Percentiles rank a stretch among this genome's conserved stretches.
phyloP scores from a whole-genome alignment of 2,113 vertebrate genomes.

The Bos javanicus region DNA sequence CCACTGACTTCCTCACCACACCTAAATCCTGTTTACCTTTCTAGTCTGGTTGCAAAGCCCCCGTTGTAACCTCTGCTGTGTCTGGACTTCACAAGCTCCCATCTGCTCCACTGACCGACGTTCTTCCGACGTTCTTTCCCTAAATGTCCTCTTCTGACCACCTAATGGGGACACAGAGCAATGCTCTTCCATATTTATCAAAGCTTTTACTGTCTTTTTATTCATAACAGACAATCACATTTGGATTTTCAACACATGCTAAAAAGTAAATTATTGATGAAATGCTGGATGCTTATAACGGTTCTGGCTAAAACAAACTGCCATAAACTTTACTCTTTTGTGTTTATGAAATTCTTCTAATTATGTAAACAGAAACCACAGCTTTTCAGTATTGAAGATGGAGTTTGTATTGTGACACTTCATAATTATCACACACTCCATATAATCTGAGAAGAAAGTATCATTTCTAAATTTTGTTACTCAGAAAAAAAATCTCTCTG shows the following conservation, averaged over 20 bases:
- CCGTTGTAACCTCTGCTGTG: background rate
- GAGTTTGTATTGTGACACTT: background rate
- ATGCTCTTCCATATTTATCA: background rate
- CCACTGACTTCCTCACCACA: background rate
- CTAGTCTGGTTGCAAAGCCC: background rate
- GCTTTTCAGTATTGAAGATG: background rate
- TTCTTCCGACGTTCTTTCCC: background rate
- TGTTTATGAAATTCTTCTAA: background rate
- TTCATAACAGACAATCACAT: background rate
- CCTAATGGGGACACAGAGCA: background rate
- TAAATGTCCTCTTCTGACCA: background rate
- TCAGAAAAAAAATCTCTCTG: background rate
- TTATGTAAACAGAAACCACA: background rate
- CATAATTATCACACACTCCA: background rate
- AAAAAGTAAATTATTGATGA: constrained; percentile 30
- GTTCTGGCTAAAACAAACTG: background rate
- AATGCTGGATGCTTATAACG: background rate
- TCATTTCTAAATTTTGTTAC: background rate
- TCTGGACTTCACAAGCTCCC: background rate
- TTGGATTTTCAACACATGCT: background rate
- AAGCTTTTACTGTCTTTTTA: background rate
- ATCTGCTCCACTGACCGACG: fast-evolving
- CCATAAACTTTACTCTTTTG: background rate
- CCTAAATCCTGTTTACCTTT: background rate
- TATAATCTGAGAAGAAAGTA: background rate